These are phyloP conservation scores for Neogale vison DNA, from an alignment of 2,113 vertebrate genomes.

Conservation along the genomic window DNA sequence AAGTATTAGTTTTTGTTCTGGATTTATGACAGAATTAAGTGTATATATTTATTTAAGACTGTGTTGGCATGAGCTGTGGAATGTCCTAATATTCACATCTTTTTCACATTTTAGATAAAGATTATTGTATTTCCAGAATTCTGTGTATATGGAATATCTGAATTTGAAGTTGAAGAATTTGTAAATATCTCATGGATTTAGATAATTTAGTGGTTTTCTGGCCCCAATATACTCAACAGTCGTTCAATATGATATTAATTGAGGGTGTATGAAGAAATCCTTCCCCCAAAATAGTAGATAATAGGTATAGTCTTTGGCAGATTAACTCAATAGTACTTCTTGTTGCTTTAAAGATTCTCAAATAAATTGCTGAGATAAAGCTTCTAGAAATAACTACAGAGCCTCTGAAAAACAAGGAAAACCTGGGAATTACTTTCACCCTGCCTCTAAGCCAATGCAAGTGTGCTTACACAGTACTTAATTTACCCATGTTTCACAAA, in stretches of 20 bases:
- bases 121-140: background rate
- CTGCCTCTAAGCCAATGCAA: background rate
- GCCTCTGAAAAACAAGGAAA: constrained; percentile 33
- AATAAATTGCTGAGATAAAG: constrained; percentile 8
- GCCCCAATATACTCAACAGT: background rate
- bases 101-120: background rate
- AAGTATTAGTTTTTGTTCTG: constrained; percentile 10
- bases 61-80: background rate
- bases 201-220: background rate
- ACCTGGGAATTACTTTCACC: background rate
- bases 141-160: background rate
- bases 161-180: constrained; percentile 24
- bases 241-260: constrained; percentile 12
- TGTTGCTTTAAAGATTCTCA: background rate
- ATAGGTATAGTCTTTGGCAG: background rate
- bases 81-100: constrained; percentile 3
- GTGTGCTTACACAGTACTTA: background rate
- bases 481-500: background rate
- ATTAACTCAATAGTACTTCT: background rate
- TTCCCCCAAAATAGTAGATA: background rate
- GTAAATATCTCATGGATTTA: background rate
- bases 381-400: background rate
- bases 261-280: background rate
- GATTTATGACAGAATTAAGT: background rate
- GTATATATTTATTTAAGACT: background rate